These are phyloP conservation scores for Sitta carolinensis DNA, from an alignment of 2,797 vertebrate species.

Conservation along the genomic window DNA sequence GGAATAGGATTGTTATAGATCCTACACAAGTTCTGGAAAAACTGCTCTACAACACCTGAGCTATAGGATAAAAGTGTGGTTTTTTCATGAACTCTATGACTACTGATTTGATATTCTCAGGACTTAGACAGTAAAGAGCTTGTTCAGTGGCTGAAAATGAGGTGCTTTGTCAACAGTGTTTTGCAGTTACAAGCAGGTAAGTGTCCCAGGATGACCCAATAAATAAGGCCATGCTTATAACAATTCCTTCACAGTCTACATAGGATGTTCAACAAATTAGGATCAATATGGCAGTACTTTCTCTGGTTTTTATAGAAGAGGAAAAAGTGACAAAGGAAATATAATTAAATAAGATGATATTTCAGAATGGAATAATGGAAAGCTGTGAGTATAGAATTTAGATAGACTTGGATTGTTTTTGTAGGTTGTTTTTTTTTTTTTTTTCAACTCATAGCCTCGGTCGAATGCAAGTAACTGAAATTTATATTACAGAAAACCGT, in stretches of 20 bases:
- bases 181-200: neutral
- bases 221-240: neutral
- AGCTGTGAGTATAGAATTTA: neutral
- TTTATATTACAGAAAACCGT: slow-evolving; percentile 27
- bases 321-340: neutral
- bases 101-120: neutral
- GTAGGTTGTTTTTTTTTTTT: neutral
- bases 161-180: neutral
- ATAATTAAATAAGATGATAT: neutral
- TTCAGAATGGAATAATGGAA: slow-evolving; percentile 17
- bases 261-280: neutral
- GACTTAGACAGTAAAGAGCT: neutral
- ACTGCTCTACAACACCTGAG: neutral
- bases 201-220: neutral
- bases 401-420: neutral
- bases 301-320: neutral
- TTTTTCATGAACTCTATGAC: neutral
- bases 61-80: accelerated
- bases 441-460: slow-evolving; percentile 16
- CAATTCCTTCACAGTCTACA: neutral
- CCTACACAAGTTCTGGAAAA: neutral
- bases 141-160: neutral
- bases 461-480: slow-evolving; percentile 52
- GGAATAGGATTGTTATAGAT: neutral
- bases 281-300: neutral